Conservation (phyloP, 2,113 vertebrate genomes). For the Equus quagga region DNA sequence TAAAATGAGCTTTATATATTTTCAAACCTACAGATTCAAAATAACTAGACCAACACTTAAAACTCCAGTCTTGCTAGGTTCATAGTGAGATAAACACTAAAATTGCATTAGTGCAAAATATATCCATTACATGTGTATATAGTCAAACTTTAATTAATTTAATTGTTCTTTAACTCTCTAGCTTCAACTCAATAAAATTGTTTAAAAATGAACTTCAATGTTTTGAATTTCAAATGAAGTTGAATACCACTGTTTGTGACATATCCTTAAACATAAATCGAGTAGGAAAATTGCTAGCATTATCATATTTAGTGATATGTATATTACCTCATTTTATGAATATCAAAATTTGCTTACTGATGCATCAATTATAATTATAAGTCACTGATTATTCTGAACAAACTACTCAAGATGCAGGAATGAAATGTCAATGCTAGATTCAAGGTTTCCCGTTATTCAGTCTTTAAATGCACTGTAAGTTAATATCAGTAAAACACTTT, state of each 20-base stretch:
- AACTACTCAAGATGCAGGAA: background rate
- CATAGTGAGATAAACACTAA: background rate
- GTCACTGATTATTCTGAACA: conserved; percentile 12
- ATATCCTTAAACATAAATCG: conserved; percentile 16
- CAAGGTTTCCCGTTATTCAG: background rate
- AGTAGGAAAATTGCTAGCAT: background rate
- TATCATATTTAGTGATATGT: background rate
- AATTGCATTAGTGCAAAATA: background rate
- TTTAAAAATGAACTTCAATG: background rate
- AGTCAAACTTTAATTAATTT: background rate
- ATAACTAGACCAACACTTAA: background rate
- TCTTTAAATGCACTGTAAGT: background rate
- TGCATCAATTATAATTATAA: background rate
- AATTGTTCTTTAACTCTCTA: conserved; percentile 32
- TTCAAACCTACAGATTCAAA: background rate
- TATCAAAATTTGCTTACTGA: background rate
- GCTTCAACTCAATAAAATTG: background rate
- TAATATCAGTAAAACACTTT: background rate
- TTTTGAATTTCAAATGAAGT: conserved; percentile 50
- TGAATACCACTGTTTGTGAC: background rate
- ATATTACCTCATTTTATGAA: conserved; percentile 2
- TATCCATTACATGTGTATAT: background rate
- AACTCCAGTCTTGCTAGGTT: background rate
- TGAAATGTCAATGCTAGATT: background rate
- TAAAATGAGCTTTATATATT: background rate